Conservation (phyloP, 2,113 vertebrate genomes). For the Atractosteus spatula region DNA sequence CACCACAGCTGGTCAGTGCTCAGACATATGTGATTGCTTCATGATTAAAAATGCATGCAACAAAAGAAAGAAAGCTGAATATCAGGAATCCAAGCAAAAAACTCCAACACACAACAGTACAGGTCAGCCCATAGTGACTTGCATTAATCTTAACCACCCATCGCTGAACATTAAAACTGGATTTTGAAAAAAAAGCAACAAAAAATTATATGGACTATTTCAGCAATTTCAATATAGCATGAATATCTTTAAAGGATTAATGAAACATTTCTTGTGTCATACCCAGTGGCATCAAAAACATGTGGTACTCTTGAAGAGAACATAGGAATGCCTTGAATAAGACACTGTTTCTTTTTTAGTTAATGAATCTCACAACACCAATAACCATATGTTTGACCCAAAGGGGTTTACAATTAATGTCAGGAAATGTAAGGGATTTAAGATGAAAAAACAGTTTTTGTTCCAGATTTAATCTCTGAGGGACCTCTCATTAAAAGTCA, state of each 20-base stretch:
- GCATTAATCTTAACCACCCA: too few species aligned
- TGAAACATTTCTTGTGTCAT: background rate
- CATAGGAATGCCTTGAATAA: background rate
- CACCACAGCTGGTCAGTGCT: too few species aligned
- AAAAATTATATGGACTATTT: background rate
- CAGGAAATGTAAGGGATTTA: background rate
- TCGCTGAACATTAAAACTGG: too few species aligned
- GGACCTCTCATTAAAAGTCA: slow-evolving; percentile 10
- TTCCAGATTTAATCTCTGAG: background rate
- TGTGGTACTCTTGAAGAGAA: background rate
- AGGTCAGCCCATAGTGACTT: too few species aligned
- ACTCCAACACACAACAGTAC: too few species aligned
- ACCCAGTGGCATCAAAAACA: background rate
- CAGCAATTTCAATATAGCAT: background rate
- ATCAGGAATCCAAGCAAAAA: too few species aligned
- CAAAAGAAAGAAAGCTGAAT: too few species aligned
- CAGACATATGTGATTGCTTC: too few species aligned
- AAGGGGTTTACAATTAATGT: slow-evolving; percentile 3
- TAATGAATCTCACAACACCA: background rate
- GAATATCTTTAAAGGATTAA: background rate
- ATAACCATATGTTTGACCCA: slow-evolving; percentile 1
- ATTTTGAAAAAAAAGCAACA: too few species aligned
- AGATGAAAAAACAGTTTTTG: background rate
- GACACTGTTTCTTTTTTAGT: too few species aligned
- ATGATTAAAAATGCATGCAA: too few species aligned